These are phyloP conservation scores for Hyles lineata DNA, from an alignment of 2,888 invertebrate genomes.

Conservation along the genomic window DNA sequence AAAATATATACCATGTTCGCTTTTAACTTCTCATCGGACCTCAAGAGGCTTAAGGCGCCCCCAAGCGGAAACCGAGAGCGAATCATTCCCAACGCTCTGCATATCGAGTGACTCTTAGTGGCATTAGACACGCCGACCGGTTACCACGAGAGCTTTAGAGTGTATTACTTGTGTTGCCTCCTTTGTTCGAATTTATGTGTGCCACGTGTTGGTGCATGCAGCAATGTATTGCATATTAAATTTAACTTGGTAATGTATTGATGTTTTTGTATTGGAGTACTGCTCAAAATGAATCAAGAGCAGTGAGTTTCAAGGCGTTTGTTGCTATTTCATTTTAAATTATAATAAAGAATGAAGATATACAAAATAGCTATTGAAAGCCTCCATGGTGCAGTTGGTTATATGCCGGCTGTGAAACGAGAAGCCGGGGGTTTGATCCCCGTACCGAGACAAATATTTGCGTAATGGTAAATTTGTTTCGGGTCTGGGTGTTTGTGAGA, in stretches of 20 bases:
- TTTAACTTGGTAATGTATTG: neutral
- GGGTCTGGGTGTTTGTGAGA: no score
- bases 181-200: constrained; percentile 3
- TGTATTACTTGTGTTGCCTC: neutral
- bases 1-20: neutral
- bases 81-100: neutral
- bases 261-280: neutral
- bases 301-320: no score
- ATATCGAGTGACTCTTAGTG: constrained; percentile 6
- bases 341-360: no score
- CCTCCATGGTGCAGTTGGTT: no score
- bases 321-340: no score
- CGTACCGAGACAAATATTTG: no score
- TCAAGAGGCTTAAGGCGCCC: neutral
- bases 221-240: neutral
- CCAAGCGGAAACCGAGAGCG: neutral
- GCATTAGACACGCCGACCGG: neutral
- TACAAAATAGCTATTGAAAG: no score
- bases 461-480: no score
- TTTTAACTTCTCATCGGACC: constrained; percentile 6
- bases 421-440: no score
- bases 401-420: no score
- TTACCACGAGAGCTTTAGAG: constrained; percentile 6
- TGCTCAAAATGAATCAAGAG: neutral
- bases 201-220: neutral